Evolutionary conservation across 2,113 vertebrate species (phyloP).

Genomic region (Sigmodon hispidus): DNA sequence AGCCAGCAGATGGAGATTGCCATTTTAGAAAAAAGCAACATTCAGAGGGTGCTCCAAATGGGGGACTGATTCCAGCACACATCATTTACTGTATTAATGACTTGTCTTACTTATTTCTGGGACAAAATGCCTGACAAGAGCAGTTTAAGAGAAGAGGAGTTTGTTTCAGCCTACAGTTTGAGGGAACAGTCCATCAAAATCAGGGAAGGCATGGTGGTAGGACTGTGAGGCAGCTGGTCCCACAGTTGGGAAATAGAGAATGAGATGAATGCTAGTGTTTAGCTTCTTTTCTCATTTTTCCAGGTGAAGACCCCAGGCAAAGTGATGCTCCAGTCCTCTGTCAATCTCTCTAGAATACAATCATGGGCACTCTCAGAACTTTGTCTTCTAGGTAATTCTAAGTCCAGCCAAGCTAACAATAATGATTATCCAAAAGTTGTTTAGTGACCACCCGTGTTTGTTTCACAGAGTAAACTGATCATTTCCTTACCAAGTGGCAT

Average conservation of each 20-base stretch:
- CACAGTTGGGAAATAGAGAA: not conserved
- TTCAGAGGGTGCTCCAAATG: not conserved
- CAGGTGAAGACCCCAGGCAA: not conserved
- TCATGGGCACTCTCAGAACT: not conserved
- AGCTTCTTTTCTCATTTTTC: not conserved
- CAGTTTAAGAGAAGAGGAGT: not conserved
- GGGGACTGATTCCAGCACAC: not conserved
- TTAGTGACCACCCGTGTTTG: not conserved
- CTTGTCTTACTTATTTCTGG: not conserved
- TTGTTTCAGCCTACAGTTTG: not conserved
- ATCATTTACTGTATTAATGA: not conserved
- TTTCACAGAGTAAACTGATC: not conserved
- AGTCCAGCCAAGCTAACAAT: not conserved
- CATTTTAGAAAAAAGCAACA: not conserved
- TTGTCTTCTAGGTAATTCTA: not conserved
- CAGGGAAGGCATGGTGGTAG: not conserved
- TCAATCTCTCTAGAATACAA: not conserved
- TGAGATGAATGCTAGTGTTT: no score
- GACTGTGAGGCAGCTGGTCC: not conserved
- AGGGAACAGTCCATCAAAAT: not conserved
- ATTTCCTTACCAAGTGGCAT: not conserved
- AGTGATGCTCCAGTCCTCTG: not conserved
- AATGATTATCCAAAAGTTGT: not conserved
- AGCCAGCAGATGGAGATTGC: conserved; percentile 20
- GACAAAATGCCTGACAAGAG: not conserved